phyloP scores from a whole-genome alignment of 1,140 invertebrate species.

The Solen grandis region DNA sequence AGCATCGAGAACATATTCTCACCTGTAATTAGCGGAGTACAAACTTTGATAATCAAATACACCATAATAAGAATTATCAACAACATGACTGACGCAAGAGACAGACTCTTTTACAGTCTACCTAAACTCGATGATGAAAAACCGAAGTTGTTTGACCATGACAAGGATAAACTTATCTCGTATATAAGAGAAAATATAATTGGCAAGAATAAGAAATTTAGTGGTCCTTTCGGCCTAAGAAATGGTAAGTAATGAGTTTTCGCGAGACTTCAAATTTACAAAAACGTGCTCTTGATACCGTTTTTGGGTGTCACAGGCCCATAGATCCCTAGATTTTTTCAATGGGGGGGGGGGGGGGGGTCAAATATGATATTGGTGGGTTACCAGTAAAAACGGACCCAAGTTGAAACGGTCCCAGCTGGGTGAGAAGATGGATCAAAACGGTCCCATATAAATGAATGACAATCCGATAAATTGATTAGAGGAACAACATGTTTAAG shows the following conservation, averaged over 20 bases:
- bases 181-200: conserved; percentile 89
- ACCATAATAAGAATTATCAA: neutral
- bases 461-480: too few species aligned
- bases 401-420: neutral
- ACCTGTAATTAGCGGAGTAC: too few species aligned
- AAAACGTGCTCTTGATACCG: neutral
- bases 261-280: neutral
- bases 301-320: neutral
- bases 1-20: too few species aligned
- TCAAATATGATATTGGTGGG: neutral
- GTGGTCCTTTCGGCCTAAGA: conserved; percentile 89
- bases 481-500: too few species aligned
- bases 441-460: too few species aligned
- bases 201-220: conserved; percentile 89
- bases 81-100: conserved; percentile 50
- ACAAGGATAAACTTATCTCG: conserved; percentile 49
- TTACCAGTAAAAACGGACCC: neutral
- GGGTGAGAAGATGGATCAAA: too few species aligned
- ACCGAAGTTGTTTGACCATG: neutral
- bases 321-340: neutral
- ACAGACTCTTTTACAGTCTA: conserved; percentile 61
- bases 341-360: neutral
- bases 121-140: conserved; percentile 24
- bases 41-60: too few species aligned
- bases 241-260: conserved; percentile 83